A percentile compares a stretch with the other conserved stretches of the same genome.
phyloP scores from a whole-genome alignment of 1,140 invertebrate genomes.

The Archivesica marissinica region DNA sequence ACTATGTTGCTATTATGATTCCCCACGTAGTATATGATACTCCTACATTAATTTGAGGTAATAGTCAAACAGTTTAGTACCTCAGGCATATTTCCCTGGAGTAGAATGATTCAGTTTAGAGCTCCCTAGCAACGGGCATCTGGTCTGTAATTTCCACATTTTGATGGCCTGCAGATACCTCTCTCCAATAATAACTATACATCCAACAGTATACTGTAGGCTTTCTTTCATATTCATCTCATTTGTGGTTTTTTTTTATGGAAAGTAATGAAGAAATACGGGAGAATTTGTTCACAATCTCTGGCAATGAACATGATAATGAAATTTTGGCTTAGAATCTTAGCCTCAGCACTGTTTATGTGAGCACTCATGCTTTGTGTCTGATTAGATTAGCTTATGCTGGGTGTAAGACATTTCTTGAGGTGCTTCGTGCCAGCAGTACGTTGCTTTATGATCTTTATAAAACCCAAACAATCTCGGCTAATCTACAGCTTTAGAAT shows the following conservation, averaged over 20 bases:
- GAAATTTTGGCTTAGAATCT: neutral
- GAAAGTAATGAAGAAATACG: conserved; percentile 9
- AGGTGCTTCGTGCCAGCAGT: neutral
- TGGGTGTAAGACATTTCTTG: neutral
- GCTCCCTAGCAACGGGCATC: neutral
- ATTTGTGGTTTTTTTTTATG: neutral
- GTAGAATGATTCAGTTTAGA: neutral
- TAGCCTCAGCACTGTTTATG: neutral
- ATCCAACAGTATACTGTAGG: neutral
- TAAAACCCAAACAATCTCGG: neutral
- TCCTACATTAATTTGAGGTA: conserved; percentile 22
- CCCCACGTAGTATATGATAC: conserved; percentile 1
- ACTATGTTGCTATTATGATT: neutral
- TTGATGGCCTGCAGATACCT: neutral
- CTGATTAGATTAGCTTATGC: neutral
- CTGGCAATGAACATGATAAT: neutral
- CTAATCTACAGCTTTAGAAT: neutral
- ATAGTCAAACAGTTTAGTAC: conserved; percentile 37
- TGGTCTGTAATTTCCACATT: neutral
- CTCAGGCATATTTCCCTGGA: conserved; percentile 8
- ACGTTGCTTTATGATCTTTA: conserved; percentile 1
- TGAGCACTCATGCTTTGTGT: neutral
- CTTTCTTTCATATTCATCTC: neutral
- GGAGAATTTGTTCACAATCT: neutral
- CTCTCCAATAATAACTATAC: neutral